A percentile compares a stretch with the other conserved stretches of the same genome.
These are phyloP conservation scores for Pogonocherus hispidulus DNA, from an alignment of 2,888 invertebrate genomes.

Conservation along the genomic window DNA sequence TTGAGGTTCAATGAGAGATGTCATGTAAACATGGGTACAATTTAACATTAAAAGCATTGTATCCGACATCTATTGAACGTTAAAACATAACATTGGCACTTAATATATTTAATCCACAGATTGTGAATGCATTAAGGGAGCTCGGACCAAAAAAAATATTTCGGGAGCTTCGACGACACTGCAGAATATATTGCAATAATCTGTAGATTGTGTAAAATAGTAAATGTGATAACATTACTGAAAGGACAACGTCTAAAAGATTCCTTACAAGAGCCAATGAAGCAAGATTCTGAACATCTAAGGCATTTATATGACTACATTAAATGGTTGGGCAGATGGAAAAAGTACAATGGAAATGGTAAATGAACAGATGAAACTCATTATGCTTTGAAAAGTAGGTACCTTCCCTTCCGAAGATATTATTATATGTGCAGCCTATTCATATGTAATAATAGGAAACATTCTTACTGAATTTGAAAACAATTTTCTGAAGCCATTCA, in stretches of 20 bases:
- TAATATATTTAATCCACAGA: constrained; percentile 14
- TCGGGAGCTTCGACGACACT: constrained; percentile 24
- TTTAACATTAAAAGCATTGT: constrained; percentile 25
- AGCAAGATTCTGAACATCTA: neutral
- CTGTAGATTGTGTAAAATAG: constrained; percentile 26
- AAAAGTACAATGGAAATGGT: neutral
- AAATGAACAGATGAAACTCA: constrained; percentile 23
- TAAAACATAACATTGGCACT: constrained; percentile 24
- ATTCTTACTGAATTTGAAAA: no score
- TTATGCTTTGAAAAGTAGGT: neutral
- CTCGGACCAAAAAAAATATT: constrained; percentile 17
- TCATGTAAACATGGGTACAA: constrained; percentile 29
- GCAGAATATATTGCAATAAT: constrained; percentile 18
- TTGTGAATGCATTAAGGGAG: constrained; percentile 11
- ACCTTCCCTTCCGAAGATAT: neutral
- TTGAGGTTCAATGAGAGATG: no score
- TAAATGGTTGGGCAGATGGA: neutral
- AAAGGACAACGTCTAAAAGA: constrained; percentile 15
- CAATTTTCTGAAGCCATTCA: no score
- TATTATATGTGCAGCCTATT: no score
- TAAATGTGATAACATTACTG: constrained; percentile 20
- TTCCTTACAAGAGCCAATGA: constrained; percentile 15
- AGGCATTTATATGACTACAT: neutral
- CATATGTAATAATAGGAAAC: no score
- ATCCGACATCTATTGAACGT: constrained; percentile 19